Evolutionary conservation across 2,113 vertebrate species (phyloP).

Genomic region (Gallinago jamesoni): DNA sequence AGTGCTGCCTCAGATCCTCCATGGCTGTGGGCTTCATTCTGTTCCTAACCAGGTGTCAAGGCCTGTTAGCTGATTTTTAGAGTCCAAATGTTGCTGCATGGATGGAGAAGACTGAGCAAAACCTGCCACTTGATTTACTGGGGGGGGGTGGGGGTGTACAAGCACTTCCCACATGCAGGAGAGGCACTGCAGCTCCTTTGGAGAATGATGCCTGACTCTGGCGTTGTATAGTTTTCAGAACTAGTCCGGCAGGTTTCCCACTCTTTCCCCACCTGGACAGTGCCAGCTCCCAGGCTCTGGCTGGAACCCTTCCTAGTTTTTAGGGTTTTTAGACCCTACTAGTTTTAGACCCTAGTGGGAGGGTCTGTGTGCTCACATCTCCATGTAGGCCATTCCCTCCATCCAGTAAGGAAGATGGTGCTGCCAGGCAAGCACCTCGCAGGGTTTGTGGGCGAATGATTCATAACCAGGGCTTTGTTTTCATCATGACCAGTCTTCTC

Average conservation of each 20-base stretch:
- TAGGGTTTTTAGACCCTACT: not conserved
- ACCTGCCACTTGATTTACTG: not conserved
- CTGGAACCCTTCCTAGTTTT: not conserved
- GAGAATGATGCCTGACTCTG: not conserved
- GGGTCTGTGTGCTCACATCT: not conserved
- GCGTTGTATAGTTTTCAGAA: not conserved
- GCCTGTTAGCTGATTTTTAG: not conserved
- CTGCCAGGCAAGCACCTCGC: not conserved
- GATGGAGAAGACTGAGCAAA: not conserved
- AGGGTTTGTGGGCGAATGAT: not conserved
- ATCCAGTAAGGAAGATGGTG: not conserved
- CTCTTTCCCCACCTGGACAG: not conserved
- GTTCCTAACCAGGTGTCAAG: not conserved
- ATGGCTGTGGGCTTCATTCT: not conserved
- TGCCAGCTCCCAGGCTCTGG: not conserved
- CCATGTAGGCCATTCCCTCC: not conserved
- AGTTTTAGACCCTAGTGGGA: not conserved
- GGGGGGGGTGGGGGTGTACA: fast-evolving
- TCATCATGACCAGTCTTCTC: not conserved
- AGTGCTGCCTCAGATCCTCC: not conserved
- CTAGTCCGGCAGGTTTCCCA: not conserved
- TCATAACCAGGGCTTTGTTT: not conserved
- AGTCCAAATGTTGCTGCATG: not conserved
- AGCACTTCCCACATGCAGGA: not conserved
- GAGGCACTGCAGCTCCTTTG: not conserved